Evolutionary conservation across 2,797 vertebrate species (phyloP).

Genomic region (Chanos chanos): DNA sequence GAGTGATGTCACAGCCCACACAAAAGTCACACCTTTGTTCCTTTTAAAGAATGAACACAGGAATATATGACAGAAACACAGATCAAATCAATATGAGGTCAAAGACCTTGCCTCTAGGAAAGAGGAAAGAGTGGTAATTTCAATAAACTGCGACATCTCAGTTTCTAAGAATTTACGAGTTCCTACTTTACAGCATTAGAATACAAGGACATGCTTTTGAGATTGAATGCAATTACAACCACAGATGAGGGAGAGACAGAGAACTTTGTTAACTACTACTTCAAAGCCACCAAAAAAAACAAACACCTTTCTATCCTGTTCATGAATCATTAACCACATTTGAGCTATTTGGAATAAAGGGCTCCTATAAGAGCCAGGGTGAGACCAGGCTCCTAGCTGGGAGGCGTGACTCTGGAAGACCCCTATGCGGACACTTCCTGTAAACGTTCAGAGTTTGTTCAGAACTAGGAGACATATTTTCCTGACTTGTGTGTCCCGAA

Average conservation of each 20-base stretch:
- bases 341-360: slow-evolving; percentile 19
- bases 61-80: slow-evolving; percentile 15
- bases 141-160: too few species aligned
- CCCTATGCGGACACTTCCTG: slow-evolving; percentile 41
- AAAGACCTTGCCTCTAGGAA: slow-evolving; percentile 4
- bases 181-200: too few species aligned
- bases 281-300: too few species aligned
- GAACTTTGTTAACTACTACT: too few species aligned
- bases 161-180: too few species aligned
- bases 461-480: slow-evolving; percentile 23
- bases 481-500: slow-evolving; percentile 28
- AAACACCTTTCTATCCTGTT: too few species aligned
- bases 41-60: slow-evolving; percentile 8
- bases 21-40: slow-evolving; percentile 49
- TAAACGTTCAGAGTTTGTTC: slow-evolving; percentile 39
- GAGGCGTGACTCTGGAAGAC: slow-evolving; percentile 12
- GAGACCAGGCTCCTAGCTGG: slow-evolving; percentile 25
- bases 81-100: slow-evolving; percentile 15
- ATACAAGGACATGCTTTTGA: too few species aligned
- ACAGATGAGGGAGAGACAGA: too few species aligned
- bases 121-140: background rate
- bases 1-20: slow-evolving; percentile 45
- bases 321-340: slow-evolving; percentile 3
- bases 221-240: too few species aligned
- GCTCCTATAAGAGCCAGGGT: slow-evolving; percentile 20